Evolutionary conservation across 2,113 vertebrate genomes (phyloP).

Genomic region (Notiomystis cincta): DNA sequence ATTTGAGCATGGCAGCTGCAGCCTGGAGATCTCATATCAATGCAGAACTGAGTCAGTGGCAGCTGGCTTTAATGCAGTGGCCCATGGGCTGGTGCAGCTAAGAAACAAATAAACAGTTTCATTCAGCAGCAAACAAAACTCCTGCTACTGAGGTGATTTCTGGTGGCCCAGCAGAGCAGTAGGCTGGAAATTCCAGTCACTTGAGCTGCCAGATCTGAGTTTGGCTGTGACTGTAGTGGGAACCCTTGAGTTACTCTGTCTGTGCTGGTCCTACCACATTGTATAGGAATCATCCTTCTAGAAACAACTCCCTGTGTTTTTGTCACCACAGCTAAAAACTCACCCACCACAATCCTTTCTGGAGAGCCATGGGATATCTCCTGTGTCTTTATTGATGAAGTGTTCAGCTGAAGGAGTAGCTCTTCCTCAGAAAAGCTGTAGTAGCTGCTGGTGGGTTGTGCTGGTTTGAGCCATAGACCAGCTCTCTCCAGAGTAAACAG

Average conservation of each 20-base stretch:
- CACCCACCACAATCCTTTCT: not conserved
- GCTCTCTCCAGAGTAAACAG: not conserved
- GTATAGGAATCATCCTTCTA: not conserved
- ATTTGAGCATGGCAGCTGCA: not conserved
- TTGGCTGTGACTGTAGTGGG: not conserved
- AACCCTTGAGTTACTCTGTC: not conserved
- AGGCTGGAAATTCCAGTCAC: not conserved
- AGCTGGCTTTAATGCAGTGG: not conserved
- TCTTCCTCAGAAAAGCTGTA: not conserved
- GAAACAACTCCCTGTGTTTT: rapidly evolving
- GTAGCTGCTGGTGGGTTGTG: not conserved
- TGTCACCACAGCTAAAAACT: not conserved
- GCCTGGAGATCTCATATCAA: not conserved
- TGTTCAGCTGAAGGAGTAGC: not conserved
- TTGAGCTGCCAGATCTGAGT: not conserved
- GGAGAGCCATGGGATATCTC: not conserved
- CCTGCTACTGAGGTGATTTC: not conserved
- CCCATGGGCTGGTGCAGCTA: not conserved
- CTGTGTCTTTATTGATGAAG: not conserved
- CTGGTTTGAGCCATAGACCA: not conserved
- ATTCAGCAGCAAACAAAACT: not conserved
- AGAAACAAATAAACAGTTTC: not conserved
- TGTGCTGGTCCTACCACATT: not conserved
- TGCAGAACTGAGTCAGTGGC: not conserved
- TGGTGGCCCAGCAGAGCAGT: not conserved